Conservation (phyloP, 2,113 vertebrate genomes). For the Chaenocephalus aceratus region DNA sequence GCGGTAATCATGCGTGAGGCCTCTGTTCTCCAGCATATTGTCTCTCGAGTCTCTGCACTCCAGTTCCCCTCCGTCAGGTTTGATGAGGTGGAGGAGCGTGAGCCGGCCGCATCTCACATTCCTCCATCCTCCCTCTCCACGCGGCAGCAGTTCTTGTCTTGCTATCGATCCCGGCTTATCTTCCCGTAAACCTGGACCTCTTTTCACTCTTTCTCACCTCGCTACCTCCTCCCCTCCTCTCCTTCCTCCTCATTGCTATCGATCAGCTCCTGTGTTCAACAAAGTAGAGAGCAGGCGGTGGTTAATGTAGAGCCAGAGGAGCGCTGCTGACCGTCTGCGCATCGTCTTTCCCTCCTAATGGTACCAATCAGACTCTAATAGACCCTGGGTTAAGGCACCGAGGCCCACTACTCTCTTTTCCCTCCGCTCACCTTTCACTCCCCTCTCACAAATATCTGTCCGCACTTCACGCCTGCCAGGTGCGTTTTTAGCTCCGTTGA, state of each 20-base stretch:
- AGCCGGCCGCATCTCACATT: slow-evolving; percentile 48
- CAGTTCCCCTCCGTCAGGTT: slow-evolving; percentile 36
- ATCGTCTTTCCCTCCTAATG: slow-evolving; percentile 72
- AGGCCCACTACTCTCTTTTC: slow-evolving; percentile 19
- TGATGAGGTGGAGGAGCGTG: slow-evolving; percentile 64
- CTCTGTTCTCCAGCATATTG: not conserved
- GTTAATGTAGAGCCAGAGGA: slow-evolving; percentile 66
- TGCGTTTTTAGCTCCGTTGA: slow-evolving; percentile 60
- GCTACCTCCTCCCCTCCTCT: slow-evolving; percentile 34
- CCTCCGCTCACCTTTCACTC: slow-evolving; percentile 54
- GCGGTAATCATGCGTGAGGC: not conserved
- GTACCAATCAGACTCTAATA: slow-evolving; percentile 70
- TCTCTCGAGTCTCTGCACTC: not conserved
- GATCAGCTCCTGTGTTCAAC: slow-evolving; percentile 69
- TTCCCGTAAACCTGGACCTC: slow-evolving; percentile 75
- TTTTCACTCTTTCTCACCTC: slow-evolving; percentile 36
- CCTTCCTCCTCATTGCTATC: slow-evolving; percentile 64
- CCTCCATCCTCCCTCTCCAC: slow-evolving; percentile 43
- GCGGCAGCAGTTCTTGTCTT: slow-evolving; percentile 60
- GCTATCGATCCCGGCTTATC: slow-evolving; percentile 78
- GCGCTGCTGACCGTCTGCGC: slow-evolving; percentile 1
- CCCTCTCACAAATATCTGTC: slow-evolving; percentile 27
- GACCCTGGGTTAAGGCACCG: slow-evolving; percentile 51
- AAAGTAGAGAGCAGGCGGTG: slow-evolving; percentile 63
- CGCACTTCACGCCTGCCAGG: slow-evolving; percentile 25